Evolutionary conservation across 2,888 invertebrate species (phyloP).

Genomic region (Acleris literana): DNA sequence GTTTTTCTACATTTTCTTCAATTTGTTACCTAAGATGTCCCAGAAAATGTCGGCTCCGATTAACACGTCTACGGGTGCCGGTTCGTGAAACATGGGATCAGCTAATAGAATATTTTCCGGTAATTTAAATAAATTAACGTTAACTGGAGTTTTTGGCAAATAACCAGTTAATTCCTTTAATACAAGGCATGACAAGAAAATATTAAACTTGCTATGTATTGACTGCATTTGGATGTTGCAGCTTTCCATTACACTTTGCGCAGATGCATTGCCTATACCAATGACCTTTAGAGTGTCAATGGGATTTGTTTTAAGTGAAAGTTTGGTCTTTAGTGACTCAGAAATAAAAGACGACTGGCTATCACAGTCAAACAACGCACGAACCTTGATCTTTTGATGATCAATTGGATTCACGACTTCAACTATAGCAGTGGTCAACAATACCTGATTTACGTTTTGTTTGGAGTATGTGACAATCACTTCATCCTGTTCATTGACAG

Average conservation of each 20-base stretch:
- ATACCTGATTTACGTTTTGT: slow-evolving; percentile 4
- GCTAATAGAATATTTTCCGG: slow-evolving; percentile 36
- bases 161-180: slow-evolving; percentile 38
- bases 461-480: slow-evolving; percentile 5
- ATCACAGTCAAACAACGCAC: slow-evolving; percentile 33
- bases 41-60: slow-evolving; percentile 41
- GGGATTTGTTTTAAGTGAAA: slow-evolving; percentile 6
- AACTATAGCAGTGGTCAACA: slow-evolving; percentile 7
- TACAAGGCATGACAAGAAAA: slow-evolving; percentile 37
- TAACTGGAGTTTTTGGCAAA: slow-evolving; percentile 31
- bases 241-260: slow-evolving; percentile 18
- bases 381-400: slow-evolving; percentile 20
- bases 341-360: slow-evolving; percentile 36
- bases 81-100: slow-evolving; percentile 37
- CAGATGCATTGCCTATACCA: slow-evolving; percentile 35
- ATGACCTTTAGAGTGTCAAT: slow-evolving; percentile 23
- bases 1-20: slow-evolving; percentile 31
- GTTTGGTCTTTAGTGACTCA: slow-evolving; percentile 22
- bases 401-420: slow-evolving; percentile 6
- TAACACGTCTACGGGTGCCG: slow-evolving; percentile 36
- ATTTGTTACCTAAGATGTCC: slow-evolving; percentile 39
- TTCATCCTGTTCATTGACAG: slow-evolving; percentile 9
- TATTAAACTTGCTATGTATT: slow-evolving; percentile 28
- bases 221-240: slow-evolving; percentile 33
- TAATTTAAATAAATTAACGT: slow-evolving; percentile 27